Conservation (phyloP, 2,888 invertebrate genomes). For the Ormia ochracea region DNA sequence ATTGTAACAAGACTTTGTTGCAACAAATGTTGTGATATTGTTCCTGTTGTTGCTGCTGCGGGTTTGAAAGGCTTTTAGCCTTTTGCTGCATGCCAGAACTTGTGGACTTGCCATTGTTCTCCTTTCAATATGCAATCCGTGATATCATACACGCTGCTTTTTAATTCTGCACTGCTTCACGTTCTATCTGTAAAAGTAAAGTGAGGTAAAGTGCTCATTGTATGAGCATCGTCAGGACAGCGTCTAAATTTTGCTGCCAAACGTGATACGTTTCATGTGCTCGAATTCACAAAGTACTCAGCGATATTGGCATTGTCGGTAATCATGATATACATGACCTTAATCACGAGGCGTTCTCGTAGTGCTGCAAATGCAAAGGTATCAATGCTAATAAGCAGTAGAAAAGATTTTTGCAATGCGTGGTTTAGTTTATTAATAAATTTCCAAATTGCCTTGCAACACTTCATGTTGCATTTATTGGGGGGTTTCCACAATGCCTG, state of each 20-base stretch:
- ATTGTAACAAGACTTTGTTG: slow-evolving; percentile 52
- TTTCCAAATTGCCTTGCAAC: slow-evolving; percentile 14
- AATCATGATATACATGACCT: slow-evolving; percentile 39
- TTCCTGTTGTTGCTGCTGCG: not conserved
- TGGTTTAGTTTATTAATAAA: slow-evolving; percentile 4
- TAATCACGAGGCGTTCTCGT: slow-evolving; percentile 15
- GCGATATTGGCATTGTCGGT: slow-evolving; percentile 3
- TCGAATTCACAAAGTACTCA: not conserved
- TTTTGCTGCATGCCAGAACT: slow-evolving; percentile 15
- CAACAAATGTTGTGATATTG: slow-evolving; percentile 32
- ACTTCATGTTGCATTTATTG: not conserved
- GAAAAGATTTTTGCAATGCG: not conserved
- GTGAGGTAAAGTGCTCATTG: slow-evolving; percentile 36
- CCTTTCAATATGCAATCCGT: slow-evolving; percentile 35
- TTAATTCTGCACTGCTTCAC: not conserved
- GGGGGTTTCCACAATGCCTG: not conserved
- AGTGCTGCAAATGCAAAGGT: not conserved
- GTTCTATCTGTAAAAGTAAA: not conserved
- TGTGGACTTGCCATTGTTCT: slow-evolving; percentile 19
- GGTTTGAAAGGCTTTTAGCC: slow-evolving; percentile 21
- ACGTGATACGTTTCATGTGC: slow-evolving; percentile 33
- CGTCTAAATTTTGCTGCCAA: slow-evolving; percentile 42
- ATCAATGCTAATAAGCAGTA: not conserved
- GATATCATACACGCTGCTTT: slow-evolving; percentile 21
- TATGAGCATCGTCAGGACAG: slow-evolving; percentile 10